Evolutionary conservation across 1,140 invertebrate genomes (phyloP).

Genomic region (Zaprionus nigranus): DNA sequence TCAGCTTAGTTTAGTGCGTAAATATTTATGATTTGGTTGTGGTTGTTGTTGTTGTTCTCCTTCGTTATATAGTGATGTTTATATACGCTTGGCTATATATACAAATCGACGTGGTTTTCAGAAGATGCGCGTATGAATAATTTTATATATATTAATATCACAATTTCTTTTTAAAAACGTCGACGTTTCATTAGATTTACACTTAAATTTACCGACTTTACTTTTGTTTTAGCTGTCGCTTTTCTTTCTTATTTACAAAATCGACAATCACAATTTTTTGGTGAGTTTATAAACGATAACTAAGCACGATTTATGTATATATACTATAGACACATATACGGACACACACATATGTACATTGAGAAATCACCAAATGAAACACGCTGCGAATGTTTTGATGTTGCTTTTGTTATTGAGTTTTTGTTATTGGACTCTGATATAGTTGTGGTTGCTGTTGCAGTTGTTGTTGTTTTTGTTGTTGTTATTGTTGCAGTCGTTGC

Average conservation of each 20-base stretch:
- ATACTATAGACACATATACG: slow-evolving; percentile 26
- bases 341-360: slow-evolving; percentile 43
- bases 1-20: slow-evolving; percentile 54
- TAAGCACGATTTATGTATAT: slow-evolving; percentile 36
- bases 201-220: slow-evolving; percentile 55
- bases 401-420: slow-evolving; percentile 51
- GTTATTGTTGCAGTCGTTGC: slow-evolving; percentile 28
- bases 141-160: slow-evolving; percentile 70
- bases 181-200: slow-evolving; percentile 74
- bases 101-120: slow-evolving; percentile 41
- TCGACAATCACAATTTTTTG: slow-evolving; percentile 72
- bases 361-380: slow-evolving; percentile 60
- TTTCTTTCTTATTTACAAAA: slow-evolving; percentile 60
- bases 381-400: slow-evolving; percentile 68
- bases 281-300: slow-evolving; percentile 48
- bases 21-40: slow-evolving; percentile 52
- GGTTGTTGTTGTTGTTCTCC: slow-evolving; percentile 28
- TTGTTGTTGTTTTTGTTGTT: slow-evolving; percentile 23
- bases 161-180: slow-evolving; percentile 80
- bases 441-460: slow-evolving; percentile 20
- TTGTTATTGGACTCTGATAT: slow-evolving; percentile 31
- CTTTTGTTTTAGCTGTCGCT: slow-evolving; percentile 27
- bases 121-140: slow-evolving; percentile 40
- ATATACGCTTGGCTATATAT: slow-evolving; percentile 45
- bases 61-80: slow-evolving; percentile 32